Conservation (phyloP, 30 jellyfish, hydroid and myxozoan species). For the Aurelia aurita complex sp. Pacific region DNA sequence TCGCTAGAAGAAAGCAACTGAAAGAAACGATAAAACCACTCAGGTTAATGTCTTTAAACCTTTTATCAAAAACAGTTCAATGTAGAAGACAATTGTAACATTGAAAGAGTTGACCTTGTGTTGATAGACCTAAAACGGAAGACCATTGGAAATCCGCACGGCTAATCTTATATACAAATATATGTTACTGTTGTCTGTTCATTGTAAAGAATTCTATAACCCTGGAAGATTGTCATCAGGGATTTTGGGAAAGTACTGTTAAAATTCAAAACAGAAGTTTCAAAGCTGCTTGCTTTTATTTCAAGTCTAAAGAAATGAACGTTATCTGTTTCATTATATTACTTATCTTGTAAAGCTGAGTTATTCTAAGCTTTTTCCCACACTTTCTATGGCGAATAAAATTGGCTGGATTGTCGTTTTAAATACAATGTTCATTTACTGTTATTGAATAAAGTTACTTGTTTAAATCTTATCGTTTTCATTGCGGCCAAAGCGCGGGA, state of each 20-base stretch:
- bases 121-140: conserved; percentile 10
- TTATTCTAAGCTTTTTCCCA: conserved; percentile 43
- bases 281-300: conserved; percentile 30
- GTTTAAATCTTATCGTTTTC: too few species aligned
- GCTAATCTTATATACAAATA: too few species aligned
- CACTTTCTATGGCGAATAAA: conserved; percentile 26
- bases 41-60: too few species aligned
- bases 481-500: too few species aligned
- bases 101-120: conserved; percentile 19
- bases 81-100: conserved; percentile 5
- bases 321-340: conserved; percentile 25
- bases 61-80: not conserved
- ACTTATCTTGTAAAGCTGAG: conserved; percentile 51
- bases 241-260: conserved; percentile 43
- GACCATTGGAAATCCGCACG: conserved; percentile 3
- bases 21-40: too few species aligned
- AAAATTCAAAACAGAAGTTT: conserved; percentile 37
- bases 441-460: not conserved
- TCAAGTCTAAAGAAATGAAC: conserved; percentile 14
- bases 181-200: not conserved
- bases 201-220: not conserved
- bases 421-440: conserved; percentile 1
- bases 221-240: conserved; percentile 11
- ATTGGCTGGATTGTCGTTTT: conserved; percentile 1
- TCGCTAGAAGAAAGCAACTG: too few species aligned